These are phyloP conservation scores for Mesorhabditis belari DNA, from an alignment of 2,888 invertebrate genomes.

Conservation along the genomic window DNA sequence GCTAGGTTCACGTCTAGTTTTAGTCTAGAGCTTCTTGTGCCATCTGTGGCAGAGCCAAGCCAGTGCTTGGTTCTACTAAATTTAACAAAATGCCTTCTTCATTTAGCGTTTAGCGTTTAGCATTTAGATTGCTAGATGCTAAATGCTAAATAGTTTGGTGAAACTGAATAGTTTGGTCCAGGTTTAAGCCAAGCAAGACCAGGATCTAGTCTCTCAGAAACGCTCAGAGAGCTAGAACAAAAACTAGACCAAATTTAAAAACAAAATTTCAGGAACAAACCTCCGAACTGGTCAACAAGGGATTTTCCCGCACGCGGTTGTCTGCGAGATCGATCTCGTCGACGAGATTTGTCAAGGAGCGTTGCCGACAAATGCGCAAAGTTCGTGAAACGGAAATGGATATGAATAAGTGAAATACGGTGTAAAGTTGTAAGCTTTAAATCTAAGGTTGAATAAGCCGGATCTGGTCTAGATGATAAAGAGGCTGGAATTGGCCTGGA, in stretches of 20 bases:
- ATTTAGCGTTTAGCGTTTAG: too few species aligned
- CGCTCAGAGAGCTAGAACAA: neutral
- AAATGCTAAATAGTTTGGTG: neutral
- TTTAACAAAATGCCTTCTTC: too few species aligned
- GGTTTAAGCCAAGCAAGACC: neutral
- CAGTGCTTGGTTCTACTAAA: too few species aligned
- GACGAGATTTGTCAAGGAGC: constrained; percentile 69
- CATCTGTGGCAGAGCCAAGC: too few species aligned
- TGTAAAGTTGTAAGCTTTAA: too few species aligned
- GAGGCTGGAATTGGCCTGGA: too few species aligned
- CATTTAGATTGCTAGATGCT: neutral
- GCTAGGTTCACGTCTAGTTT: too few species aligned
- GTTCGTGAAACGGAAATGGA: constrained; percentile 24
- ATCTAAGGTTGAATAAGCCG: too few species aligned
- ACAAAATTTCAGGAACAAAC: constrained; percentile 70
- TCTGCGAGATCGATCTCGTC: constrained; percentile 89
- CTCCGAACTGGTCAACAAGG: constrained; percentile 84
- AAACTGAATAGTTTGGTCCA: neutral
- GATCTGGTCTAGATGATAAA: too few species aligned
- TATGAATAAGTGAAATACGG: too few species aligned
- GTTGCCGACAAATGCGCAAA: constrained; percentile 32
- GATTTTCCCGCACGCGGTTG: constrained; percentile 92
- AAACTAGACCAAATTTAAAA: neutral
- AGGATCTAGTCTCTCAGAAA: neutral
- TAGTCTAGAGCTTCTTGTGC: too few species aligned